Conservation (phyloP, 2,113 vertebrate genomes). For the Patagioenas fasciata region DNA sequence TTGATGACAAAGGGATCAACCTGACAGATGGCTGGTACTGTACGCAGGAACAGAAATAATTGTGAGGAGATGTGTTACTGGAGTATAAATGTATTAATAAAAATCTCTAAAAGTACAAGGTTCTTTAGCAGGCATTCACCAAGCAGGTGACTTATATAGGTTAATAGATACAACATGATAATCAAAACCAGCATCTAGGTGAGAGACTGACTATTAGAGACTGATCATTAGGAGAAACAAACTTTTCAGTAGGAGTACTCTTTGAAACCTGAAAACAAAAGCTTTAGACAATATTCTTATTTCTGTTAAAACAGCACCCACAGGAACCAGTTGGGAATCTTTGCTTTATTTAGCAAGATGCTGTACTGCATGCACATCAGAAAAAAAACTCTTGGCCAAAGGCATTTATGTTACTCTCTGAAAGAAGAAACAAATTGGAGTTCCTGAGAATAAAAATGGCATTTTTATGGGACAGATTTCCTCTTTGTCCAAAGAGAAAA, state of each 20-base stretch:
- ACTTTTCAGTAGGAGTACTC: background rate
- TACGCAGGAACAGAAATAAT: background rate
- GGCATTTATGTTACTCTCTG: background rate
- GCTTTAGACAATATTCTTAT: background rate
- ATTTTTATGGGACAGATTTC: background rate
- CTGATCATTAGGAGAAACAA: background rate
- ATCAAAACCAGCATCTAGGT: background rate
- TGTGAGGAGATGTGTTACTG: background rate
- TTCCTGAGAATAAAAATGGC: background rate
- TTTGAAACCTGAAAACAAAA: background rate
- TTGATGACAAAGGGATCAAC: slow-evolving; percentile 3
- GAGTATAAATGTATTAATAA: background rate
- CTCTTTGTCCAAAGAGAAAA: background rate
- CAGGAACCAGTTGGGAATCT: background rate
- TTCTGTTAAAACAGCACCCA: background rate
- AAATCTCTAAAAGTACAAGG: background rate
- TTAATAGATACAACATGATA: background rate
- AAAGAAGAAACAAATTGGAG: background rate
- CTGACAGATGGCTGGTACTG: background rate
- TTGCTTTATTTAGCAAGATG: background rate
- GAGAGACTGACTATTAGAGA: background rate
- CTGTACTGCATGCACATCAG: background rate
- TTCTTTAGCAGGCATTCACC: background rate
- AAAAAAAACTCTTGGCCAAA: background rate
- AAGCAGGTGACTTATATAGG: background rate